phyloP scores from a whole-genome alignment of 1,140 invertebrate species.

The Orchesella cincta region DNA sequence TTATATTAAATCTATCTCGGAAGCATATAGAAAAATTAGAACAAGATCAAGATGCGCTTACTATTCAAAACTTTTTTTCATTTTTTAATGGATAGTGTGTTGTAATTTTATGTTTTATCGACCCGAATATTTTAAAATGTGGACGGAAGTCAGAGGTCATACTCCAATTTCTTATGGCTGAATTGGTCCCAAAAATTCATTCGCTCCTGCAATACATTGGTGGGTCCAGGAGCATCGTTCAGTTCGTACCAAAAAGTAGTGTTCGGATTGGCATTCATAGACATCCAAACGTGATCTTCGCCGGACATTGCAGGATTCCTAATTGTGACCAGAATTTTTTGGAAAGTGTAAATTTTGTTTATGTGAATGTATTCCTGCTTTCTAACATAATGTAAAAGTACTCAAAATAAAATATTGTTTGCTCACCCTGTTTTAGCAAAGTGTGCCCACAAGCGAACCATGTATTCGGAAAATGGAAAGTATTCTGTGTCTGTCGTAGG shows the following conservation, averaged over 20 bases:
- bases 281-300: neutral
- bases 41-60: too few species aligned
- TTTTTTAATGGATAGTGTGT: too few species aligned
- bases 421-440: slow-evolving; percentile 44
- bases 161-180: slow-evolving; percentile 28
- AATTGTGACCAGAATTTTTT: neutral
- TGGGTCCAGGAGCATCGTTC: slow-evolving; percentile 29
- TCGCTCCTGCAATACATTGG: neutral
- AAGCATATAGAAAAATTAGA: too few species aligned
- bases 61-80: too few species aligned
- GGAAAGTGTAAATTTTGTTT: too few species aligned
- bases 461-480: slow-evolving; percentile 36
- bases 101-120: too few species aligned
- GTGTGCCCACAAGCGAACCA: slow-evolving; percentile 39
- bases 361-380: too few species aligned
- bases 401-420: neutral
- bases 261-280: neutral
- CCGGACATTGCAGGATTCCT: neutral
- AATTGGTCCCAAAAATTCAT: slow-evolving; percentile 47
- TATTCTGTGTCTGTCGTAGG: slow-evolving; percentile 9
- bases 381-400: neutral
- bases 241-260: slow-evolving; percentile 32
- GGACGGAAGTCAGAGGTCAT: neutral
- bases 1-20: too few species aligned
- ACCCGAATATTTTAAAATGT: too few species aligned